Base-by-base conservation (phyloP, 1,140 invertebrate species). In the Diabrotica virgifera region DNA sequence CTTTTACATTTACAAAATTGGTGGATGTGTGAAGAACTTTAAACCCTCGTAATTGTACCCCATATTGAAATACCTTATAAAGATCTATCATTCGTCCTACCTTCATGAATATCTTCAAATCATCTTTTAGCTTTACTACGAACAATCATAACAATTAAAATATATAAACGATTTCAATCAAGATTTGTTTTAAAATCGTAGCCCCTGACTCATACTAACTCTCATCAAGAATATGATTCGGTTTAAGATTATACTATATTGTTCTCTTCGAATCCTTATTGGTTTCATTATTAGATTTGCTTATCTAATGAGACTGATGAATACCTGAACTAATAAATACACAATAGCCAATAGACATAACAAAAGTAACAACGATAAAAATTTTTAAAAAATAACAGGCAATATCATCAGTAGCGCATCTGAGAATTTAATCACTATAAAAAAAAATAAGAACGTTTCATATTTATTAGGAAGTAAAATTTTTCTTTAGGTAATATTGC, bases 221-320 rank as follows among this genome's bases (percentile, higher is more conserved):
- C 40, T 46, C 40, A 46, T 46, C 40, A 46, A 46, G 8, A 10
- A 46, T 46, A 10, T 46, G 40, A 46, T 46, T 46, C 40, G 8
- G 40, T n/a, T 46, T 46, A n/a, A 46, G 40, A 46, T 46, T 46
- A 46, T 46, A 46, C 40, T n/a, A n/a, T n/a, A 46, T 10, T 46
- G 40, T 55, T 55, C 53, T 13, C 53, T 24, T 4, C 53, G 13
- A 14, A 55, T 10, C 35, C 53, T 55, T 5, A 24, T 36, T 36
- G 35, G 53, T 59, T 13, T 59, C 37, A 24, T 62, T 62, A 62
- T 62, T 62, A 55, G 61, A 62, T 62, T 46, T 54, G 61, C 61
- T 62, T 62, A 62, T 62, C 61, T 62, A 54, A 56, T 62, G 36
- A 37, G 40, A 54, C 36, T 55, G 36, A 55, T 40, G 36, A 62